Conservation (phyloP, 2,888 invertebrate species). For the Acrobasis suavella region DNA sequence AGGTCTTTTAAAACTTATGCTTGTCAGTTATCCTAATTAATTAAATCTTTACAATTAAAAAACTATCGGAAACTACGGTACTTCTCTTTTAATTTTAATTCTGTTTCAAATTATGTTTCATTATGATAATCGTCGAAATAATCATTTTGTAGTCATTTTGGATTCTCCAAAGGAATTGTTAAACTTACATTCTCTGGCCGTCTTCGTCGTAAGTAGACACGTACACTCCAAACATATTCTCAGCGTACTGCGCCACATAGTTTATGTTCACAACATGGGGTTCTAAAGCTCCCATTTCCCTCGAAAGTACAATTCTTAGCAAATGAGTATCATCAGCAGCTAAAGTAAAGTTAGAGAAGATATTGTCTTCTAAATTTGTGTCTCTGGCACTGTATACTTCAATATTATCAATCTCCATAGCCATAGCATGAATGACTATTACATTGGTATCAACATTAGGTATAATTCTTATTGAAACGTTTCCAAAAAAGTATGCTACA, state of each 20-base stretch:
- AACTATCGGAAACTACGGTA: no score
- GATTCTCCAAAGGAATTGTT: no score
- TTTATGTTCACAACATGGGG: slow-evolving; percentile 78
- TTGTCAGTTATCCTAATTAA: no score
- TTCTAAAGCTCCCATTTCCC: slow-evolving; percentile 50
- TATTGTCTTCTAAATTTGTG: slow-evolving; percentile 30
- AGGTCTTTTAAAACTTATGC: no score
- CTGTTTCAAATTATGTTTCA: no score
- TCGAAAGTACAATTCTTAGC: slow-evolving; percentile 67
- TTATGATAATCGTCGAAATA: no score
- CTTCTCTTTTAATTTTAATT: no score
- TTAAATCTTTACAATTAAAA: no score
- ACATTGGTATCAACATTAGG: slow-evolving; percentile 47
- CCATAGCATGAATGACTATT: slow-evolving; percentile 75
- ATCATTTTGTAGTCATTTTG: no score
- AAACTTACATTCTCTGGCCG: slow-evolving; percentile 55
- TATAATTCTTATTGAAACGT: slow-evolving; percentile 64
- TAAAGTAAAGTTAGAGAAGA: slow-evolving; percentile 40
- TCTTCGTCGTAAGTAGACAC: slow-evolving; percentile 75
- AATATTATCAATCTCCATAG: slow-evolving; percentile 54
- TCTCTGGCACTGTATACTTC: slow-evolving; percentile 40
- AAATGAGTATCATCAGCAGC: slow-evolving; percentile 71
- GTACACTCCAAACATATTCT: slow-evolving; percentile 85
- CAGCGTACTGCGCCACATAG: slow-evolving; percentile 81
- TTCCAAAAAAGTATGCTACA: slow-evolving; percentile 65